Conservation (phyloP, 1,140 invertebrate species). For the Drosophila pallidifrons region DNA sequence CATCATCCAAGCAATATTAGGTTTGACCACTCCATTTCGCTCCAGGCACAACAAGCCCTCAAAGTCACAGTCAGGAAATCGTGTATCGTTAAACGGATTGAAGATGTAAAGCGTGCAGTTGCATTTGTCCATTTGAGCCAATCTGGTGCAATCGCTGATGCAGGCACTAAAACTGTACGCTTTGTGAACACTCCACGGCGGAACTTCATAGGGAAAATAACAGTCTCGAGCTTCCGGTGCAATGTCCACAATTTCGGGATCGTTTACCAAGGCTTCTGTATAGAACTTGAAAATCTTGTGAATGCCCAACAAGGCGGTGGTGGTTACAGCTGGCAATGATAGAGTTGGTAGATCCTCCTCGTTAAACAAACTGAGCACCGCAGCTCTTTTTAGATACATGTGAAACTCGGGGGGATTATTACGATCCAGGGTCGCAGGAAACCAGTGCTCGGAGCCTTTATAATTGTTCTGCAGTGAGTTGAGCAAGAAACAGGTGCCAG, state of each 20-base stretch:
- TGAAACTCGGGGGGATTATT: constrained; percentile 24
- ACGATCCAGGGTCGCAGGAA: constrained; percentile 46
- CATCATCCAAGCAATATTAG: constrained; percentile 49
- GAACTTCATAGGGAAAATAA: constrained; percentile 85
- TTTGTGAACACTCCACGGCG: constrained; percentile 82
- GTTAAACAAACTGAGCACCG: constrained; percentile 56
- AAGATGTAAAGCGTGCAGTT: constrained; percentile 85
- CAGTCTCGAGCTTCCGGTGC: constrained; percentile 84
- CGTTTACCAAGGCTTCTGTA: constrained; percentile 66
- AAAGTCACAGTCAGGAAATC: constrained; percentile 63
- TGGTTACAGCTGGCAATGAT: constrained; percentile 48
- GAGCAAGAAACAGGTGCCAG: constrained; percentile 86
- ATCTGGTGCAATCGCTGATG: constrained; percentile 86
- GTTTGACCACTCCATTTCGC: constrained; percentile 50
- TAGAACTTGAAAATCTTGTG: constrained; percentile 62
- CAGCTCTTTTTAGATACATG: constrained; percentile 43
- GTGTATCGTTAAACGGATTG: constrained; percentile 41
- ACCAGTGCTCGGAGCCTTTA: constrained; percentile 47
- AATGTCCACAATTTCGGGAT: constrained; percentile 70
- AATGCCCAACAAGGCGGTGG: constrained; percentile 53
- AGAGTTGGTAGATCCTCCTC: constrained; percentile 71
- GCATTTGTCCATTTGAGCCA: constrained; percentile 84
- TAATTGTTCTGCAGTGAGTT: constrained; percentile 85
- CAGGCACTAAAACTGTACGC: constrained; percentile 87
- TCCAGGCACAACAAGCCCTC: constrained; percentile 63